Evolutionary conservation across 2,113 vertebrate species (phyloP).

Genomic region (Spheniscus mendiculus): DNA sequence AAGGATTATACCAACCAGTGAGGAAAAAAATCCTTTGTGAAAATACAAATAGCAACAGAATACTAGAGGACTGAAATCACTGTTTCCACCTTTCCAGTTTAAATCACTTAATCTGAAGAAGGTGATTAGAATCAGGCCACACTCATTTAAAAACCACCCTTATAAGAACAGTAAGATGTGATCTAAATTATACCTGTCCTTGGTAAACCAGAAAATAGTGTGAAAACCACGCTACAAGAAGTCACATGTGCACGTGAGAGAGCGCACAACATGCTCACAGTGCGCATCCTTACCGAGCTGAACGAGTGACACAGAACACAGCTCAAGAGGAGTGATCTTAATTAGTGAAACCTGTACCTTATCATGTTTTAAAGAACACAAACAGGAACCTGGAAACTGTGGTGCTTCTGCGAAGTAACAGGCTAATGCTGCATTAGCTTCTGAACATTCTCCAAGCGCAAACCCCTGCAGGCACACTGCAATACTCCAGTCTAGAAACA

Average conservation of each 20-base stretch:
- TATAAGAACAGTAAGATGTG: background rate
- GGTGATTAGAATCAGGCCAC: background rate
- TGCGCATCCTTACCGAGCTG: background rate
- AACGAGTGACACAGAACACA: background rate
- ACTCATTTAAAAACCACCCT: background rate
- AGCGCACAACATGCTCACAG: rapidly evolving
- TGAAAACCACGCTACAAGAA: background rate
- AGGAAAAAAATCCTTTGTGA: background rate
- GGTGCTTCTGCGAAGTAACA: background rate
- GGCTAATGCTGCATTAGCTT: background rate
- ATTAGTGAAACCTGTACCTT: background rate
- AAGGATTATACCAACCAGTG: background rate
- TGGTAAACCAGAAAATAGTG: background rate
- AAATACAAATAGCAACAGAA: background rate
- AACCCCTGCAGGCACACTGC: background rate
- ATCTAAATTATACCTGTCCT: background rate
- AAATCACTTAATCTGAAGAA: background rate
- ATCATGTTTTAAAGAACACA: background rate
- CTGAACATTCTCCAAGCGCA: background rate
- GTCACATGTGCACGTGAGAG: rapidly evolving
- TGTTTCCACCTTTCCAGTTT: background rate
- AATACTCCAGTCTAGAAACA: background rate
- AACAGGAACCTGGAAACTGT: background rate
- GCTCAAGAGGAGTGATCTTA: background rate
- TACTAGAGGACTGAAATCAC: background rate